Evolutionary conservation across 2,113 vertebrate species (phyloP).

Genomic region (Plecotus auritus): DNA sequence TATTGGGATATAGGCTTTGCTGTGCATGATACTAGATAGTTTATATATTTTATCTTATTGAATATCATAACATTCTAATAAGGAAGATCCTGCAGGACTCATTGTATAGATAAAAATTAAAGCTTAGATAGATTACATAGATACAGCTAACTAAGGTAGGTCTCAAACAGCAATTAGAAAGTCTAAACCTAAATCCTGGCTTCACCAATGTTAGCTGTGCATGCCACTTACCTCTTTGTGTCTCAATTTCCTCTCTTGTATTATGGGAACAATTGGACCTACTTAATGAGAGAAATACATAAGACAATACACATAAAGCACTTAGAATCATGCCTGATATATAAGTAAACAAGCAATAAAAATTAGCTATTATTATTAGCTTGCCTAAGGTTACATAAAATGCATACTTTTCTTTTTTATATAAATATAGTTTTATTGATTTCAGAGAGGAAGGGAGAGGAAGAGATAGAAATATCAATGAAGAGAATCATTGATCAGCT

Average conservation of each 20-base stretch:
- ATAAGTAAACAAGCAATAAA: not conserved
- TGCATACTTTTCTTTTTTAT: no score
- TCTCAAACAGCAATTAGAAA: not conserved
- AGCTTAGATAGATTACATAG: not conserved
- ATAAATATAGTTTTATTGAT: no score
- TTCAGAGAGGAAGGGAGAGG: no score
- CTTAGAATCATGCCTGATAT: not conserved
- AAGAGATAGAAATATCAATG: no score
- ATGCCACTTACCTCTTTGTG: not conserved
- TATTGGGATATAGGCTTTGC: not conserved
- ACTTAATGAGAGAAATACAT: not conserved
- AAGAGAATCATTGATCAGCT: no score
- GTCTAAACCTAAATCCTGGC: not conserved
- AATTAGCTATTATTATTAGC: not conserved
- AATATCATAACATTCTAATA: not conserved
- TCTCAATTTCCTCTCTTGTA: not conserved
- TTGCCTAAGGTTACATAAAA: not conserved
- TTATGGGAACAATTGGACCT: not conserved
- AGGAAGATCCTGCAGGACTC: not conserved
- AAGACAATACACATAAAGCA: not conserved
- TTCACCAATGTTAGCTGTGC: not conserved
- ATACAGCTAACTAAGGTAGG: not conserved
- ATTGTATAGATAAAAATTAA: constrained; percentile 6
- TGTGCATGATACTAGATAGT: not conserved
- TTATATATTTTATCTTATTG: not conserved